phyloP scores from a whole-genome alignment of 2,797 vertebrate genomes.

The Premnoplex brunnescens region DNA sequence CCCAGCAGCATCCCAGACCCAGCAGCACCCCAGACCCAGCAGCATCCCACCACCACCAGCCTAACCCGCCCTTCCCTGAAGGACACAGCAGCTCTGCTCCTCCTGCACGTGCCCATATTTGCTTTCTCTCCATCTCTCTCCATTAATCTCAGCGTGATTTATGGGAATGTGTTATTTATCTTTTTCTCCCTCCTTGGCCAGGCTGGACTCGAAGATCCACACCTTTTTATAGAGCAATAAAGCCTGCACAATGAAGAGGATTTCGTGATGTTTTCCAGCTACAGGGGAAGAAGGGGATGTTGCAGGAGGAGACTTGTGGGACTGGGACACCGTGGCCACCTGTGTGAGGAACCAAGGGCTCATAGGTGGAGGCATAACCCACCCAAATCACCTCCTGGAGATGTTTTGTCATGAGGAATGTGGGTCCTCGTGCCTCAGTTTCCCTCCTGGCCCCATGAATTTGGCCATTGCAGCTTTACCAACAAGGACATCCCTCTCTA shows the following conservation, averaged over 20 bases:
- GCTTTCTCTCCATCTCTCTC: slow-evolving; percentile 16
- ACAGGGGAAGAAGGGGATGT: background rate
- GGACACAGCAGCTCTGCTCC: background rate
- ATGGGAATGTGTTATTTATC: background rate
- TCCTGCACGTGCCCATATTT: background rate
- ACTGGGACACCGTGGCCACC: background rate
- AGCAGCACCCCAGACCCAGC: rapidly evolving
- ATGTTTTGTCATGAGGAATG: background rate
- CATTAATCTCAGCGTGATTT: slow-evolving; percentile 19
- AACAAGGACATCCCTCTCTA: rapidly evolving
- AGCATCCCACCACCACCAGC: no score
- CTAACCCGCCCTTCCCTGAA: background rate
- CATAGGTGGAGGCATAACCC: rapidly evolving
- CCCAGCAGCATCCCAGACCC: background rate
- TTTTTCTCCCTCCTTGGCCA: background rate
- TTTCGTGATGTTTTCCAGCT: background rate
- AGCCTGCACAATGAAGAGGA: slow-evolving; percentile 1
- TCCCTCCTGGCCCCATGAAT: background rate
- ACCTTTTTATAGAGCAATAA: slow-evolving; percentile 48
- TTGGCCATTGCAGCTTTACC: background rate
- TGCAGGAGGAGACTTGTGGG: background rate
- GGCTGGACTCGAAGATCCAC: slow-evolving; percentile 21
- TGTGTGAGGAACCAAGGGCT: rapidly evolving
- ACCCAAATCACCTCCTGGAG: background rate
- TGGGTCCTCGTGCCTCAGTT: background rate